Conservation (phyloP, 1,140 invertebrate species). For the Aporrectodea caliginosa region DNA sequence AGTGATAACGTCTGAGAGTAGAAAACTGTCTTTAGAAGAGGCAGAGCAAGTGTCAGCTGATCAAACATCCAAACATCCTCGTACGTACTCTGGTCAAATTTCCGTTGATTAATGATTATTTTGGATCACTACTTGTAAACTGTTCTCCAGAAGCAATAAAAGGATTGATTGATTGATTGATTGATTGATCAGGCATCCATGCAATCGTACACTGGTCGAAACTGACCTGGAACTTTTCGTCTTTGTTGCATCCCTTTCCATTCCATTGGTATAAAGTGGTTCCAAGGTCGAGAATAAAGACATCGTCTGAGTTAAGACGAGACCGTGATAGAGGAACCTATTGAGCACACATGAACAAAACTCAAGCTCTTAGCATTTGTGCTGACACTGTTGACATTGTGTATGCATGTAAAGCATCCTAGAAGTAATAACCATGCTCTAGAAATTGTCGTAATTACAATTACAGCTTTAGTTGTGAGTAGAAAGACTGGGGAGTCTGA, state of each 20-base stretch:
- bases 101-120: too few species aligned
- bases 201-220: too few species aligned
- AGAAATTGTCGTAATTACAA: neutral
- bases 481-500: neutral
- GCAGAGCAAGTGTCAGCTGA: too few species aligned
- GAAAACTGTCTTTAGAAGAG: too few species aligned
- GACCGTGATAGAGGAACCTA: constrained; percentile 28
- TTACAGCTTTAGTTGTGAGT: neutral
- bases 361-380: neutral
- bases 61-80: too few species aligned
- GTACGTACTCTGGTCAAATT: too few species aligned
- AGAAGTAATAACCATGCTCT: constrained; percentile 53
- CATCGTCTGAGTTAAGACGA: constrained; percentile 77
- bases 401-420: too few species aligned
- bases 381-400: neutral
- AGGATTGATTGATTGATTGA: too few species aligned
- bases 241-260: constrained; percentile 45
- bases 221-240: constrained; percentile 47
- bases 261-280: constrained; percentile 72
- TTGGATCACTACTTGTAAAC: too few species aligned
- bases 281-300: constrained; percentile 80
- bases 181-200: too few species aligned
- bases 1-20: too few species aligned
- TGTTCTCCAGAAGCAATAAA: too few species aligned
- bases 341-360: neutral